Conservation (phyloP, 1,140 invertebrate genomes). For the Lepidostoma basale region DNA sequence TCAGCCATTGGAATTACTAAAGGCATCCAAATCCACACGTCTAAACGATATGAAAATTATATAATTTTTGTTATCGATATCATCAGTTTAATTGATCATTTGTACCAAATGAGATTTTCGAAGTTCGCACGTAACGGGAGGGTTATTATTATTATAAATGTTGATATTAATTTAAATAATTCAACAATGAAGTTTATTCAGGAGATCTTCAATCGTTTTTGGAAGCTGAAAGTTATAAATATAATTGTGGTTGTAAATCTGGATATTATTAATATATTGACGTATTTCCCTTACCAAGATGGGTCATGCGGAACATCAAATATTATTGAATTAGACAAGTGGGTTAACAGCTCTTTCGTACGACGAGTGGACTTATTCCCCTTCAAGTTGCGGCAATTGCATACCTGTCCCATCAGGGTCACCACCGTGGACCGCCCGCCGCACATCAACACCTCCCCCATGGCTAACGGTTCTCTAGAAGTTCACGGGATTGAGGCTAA, state of each 20-base stretch:
- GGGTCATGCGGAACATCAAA: constrained; percentile 8
- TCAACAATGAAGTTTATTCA: background rate
- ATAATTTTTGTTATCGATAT: constrained; percentile 32
- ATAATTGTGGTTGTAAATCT: constrained; percentile 15
- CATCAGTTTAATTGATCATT: constrained; percentile 6
- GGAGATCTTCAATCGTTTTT: constrained; percentile 33
- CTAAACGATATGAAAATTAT: constrained; percentile 28
- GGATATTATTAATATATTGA: constrained; percentile 14
- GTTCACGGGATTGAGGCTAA: constrained; percentile 35
- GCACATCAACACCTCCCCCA: constrained; percentile 20
- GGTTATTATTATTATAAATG: constrained; percentile 38
- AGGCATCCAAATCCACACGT: background rate
- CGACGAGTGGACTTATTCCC: constrained; percentile 29
- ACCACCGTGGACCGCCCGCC: constrained; percentile 27
- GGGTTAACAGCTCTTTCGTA: constrained; percentile 27
- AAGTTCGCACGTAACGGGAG: constrained; percentile 23
- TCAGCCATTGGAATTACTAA: constrained; percentile 12
- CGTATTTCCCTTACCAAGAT: constrained; percentile 33
- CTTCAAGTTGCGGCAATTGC: constrained; percentile 18
- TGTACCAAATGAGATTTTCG: constrained; percentile 24
- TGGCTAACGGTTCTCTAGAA: constrained; percentile 13
- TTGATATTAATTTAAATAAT: background rate
- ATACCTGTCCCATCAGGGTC: constrained; percentile 25
- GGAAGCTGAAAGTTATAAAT: constrained; percentile 35
- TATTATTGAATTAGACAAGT: constrained; percentile 30